phyloP scores from a whole-genome alignment of 2,888 invertebrate genomes.

The Neocrepidodera transversa region DNA sequence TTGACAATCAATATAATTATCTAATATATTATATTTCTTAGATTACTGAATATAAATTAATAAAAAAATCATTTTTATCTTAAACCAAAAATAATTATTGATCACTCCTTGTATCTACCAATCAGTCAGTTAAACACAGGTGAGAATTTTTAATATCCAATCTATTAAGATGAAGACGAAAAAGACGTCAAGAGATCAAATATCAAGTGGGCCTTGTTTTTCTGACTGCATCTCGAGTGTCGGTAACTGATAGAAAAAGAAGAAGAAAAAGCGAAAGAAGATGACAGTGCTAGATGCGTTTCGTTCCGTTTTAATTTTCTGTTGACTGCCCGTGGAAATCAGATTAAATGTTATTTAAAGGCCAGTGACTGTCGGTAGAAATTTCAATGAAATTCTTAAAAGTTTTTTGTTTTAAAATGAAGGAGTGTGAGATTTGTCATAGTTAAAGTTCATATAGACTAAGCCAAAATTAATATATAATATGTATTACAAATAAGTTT shows the following conservation, averaged over 20 bases:
- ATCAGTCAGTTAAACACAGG: slow-evolving; percentile 27
- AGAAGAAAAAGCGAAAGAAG: slow-evolving; percentile 9
- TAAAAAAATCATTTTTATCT: too few relatives aligned
- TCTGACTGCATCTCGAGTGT: background rate
- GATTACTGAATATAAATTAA: too few relatives aligned
- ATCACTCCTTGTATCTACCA: background rate
- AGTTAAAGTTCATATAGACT: too few relatives aligned
- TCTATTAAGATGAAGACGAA: slow-evolving; percentile 37
- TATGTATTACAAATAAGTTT: too few relatives aligned
- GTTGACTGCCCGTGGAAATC: slow-evolving; percentile 23
- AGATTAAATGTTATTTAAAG: slow-evolving; percentile 17
- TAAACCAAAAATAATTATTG: too few relatives aligned
- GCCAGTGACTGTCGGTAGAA: background rate
- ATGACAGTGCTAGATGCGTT: slow-evolving; percentile 23
- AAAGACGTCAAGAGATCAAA: slow-evolving; percentile 27
- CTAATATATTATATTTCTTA: too few relatives aligned
- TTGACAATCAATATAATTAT: too few relatives aligned
- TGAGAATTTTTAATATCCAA: slow-evolving; percentile 42
- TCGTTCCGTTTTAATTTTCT: slow-evolving; percentile 24
- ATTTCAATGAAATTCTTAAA: background rate
- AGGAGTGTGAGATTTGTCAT: too few relatives aligned
- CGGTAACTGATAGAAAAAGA: background rate
- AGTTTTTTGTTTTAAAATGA: too few relatives aligned
- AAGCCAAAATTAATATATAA: too few relatives aligned
- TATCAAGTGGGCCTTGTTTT: background rate